Evolutionary conservation across 2,797 vertebrate species (phyloP).

Genomic region (Bradypodion pumilum): DNA sequence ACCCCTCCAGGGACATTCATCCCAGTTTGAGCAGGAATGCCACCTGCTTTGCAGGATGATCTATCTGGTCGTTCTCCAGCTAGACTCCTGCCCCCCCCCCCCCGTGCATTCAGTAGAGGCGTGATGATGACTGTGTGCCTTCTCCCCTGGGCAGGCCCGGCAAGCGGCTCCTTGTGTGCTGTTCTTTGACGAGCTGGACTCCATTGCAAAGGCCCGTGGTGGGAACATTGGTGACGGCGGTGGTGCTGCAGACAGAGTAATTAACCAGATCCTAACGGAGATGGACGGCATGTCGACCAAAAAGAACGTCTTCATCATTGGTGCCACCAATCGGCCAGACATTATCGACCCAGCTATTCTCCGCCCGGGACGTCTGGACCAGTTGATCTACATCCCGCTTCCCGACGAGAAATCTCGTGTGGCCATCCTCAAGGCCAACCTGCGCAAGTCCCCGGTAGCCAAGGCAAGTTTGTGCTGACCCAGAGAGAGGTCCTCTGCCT

Average conservation of each 20-base stretch:
- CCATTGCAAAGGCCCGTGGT: conserved; percentile 95
- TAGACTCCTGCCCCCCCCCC: too few relatives aligned
- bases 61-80: too few relatives aligned
- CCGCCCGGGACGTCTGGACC: conserved; percentile 93
- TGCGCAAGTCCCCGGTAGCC: conserved; percentile 95
- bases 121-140: neutral
- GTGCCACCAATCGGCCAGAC: conserved; percentile 96
- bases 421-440: conserved; percentile 95
- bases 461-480: conserved; percentile 76
- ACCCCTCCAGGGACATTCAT: neutral
- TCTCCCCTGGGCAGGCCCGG: conserved; percentile 80
- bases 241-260: conserved; percentile 94
- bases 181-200: conserved; percentile 97
- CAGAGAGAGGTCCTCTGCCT: neutral
- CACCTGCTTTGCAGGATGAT: too few relatives aligned
- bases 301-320: conserved; percentile 98
- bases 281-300: conserved; percentile 99
- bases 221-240: conserved; percentile 95
- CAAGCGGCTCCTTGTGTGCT: conserved; percentile 96
- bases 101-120: neutral
- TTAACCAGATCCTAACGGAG: conserved; percentile 98
- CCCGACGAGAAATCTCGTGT: conserved; percentile 98
- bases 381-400: conserved; percentile 97
- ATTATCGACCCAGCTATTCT: conserved; percentile 98
- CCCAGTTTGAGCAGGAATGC: too few relatives aligned